Percentiles rank a stretch among this genome's conserved stretches.
phyloP scores from a whole-genome alignment of 2,113 vertebrate species.

The Motacilla tschutschensis region DNA sequence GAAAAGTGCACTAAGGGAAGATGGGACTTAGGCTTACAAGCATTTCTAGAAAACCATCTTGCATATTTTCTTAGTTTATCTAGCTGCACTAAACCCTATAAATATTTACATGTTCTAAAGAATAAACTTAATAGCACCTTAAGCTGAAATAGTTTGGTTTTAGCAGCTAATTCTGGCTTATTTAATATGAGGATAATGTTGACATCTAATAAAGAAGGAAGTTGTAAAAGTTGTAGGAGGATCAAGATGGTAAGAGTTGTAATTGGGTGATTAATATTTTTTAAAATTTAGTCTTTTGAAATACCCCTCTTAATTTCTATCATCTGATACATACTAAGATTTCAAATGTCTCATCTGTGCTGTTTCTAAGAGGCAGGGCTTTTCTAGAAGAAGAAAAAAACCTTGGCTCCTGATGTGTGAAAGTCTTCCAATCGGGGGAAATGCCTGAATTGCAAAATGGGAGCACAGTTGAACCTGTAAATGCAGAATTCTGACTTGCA shows the following conservation, averaged over 20 bases:
- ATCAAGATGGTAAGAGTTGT: neutral
- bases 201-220: neutral
- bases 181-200: neutral
- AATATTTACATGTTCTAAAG: neutral
- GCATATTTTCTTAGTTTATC: neutral
- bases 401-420: neutral
- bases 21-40: no score
- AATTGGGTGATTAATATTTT: neutral
- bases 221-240: neutral
- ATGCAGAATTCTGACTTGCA: neutral
- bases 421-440: neutral
- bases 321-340: neutral
- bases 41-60: neutral
- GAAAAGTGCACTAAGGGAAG: neutral
- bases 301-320: neutral
- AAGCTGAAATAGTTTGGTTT: neutral
- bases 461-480: neutral
- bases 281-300: neutral
- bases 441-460: neutral
- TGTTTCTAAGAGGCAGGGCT: neutral
- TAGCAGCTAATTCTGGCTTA: neutral
- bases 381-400: neutral
- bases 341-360: neutral
- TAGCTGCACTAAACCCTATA: neutral
- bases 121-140: neutral